phyloP scores from a whole-genome alignment of 1,140 invertebrate species.

The Metopolophium dirhodum region DNA sequence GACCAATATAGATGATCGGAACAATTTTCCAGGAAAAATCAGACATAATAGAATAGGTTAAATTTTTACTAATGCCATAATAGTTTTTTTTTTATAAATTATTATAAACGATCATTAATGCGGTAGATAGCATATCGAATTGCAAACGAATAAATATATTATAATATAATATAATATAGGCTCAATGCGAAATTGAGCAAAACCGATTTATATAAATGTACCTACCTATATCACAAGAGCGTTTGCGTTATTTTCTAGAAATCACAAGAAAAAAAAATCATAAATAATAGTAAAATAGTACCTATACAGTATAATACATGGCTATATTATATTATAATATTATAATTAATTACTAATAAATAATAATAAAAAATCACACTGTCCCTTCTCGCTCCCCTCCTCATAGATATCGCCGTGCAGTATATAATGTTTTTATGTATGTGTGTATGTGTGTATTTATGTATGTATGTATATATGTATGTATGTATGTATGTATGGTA shows the following conservation, averaged over 20 bases:
- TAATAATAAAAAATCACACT: not conserved
- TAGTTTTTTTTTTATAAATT: not conserved
- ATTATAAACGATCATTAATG: conserved; percentile 16
- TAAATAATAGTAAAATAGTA: not conserved
- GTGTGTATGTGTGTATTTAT: not conserved
- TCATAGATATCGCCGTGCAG: not conserved
- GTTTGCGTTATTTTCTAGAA: not conserved
- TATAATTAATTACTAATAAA: not conserved
- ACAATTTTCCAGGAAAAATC: not conserved
- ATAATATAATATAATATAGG: not conserved
- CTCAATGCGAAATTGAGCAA: conserved; percentile 35
- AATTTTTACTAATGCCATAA: not conserved
- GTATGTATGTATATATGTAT: too few species aligned
- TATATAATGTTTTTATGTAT: not conserved
- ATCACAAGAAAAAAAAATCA: not conserved
- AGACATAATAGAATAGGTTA: not conserved
- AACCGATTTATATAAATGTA: not conserved
- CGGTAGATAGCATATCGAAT: not conserved
- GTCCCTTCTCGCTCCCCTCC: not conserved
- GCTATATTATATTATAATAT: not conserved
- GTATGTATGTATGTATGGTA: not conserved
- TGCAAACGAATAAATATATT: conserved; percentile 6
- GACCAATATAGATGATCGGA: not conserved
- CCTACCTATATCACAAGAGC: not conserved
- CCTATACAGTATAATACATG: not conserved